These are phyloP conservation scores for Parapsyche elsis DNA, from an alignment of 1,140 invertebrate species.

Conservation along the genomic window DNA sequence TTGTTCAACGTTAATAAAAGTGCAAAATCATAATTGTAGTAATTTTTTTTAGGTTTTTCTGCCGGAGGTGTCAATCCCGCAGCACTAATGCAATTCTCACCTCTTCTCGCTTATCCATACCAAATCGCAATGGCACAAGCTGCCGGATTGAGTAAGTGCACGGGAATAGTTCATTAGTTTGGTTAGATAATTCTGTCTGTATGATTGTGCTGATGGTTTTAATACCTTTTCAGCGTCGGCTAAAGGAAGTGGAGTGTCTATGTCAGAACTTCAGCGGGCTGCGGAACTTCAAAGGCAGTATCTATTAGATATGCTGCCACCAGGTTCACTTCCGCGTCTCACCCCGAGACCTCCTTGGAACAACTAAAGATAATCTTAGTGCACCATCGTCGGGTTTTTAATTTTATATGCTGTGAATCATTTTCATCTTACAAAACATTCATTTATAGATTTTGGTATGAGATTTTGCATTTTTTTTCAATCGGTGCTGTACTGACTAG, in stretches of 20 bases:
- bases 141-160: conserved; percentile 64
- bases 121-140: conserved; percentile 85
- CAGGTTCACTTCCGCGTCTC: conserved; percentile 57
- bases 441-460: not conserved
- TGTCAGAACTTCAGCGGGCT: conserved; percentile 82
- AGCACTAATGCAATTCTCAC: conserved; percentile 87
- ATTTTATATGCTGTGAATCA: not conserved
- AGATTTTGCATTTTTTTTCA: not conserved
- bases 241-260: conserved; percentile 67
- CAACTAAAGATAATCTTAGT: conserved; percentile 47
- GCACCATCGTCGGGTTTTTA: not conserved
- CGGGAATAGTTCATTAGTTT: not conserved
- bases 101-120: conserved; percentile 82
- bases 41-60: conserved; percentile 58
- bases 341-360: conserved; percentile 58
- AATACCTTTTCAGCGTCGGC: conserved; percentile 43
- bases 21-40: too few relatives aligned
- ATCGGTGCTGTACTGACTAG: conserved; percentile 3
- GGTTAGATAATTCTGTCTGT: not conserved
- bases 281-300: conserved; percentile 95
- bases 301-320: conserved; percentile 96
- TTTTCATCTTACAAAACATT: not conserved
- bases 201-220: not conserved
- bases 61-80: conserved; percentile 73
- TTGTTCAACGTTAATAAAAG: conserved; percentile 3